phyloP scores from a whole-genome alignment of 2,113 vertebrate species.

The Cyanistes caeruleus region DNA sequence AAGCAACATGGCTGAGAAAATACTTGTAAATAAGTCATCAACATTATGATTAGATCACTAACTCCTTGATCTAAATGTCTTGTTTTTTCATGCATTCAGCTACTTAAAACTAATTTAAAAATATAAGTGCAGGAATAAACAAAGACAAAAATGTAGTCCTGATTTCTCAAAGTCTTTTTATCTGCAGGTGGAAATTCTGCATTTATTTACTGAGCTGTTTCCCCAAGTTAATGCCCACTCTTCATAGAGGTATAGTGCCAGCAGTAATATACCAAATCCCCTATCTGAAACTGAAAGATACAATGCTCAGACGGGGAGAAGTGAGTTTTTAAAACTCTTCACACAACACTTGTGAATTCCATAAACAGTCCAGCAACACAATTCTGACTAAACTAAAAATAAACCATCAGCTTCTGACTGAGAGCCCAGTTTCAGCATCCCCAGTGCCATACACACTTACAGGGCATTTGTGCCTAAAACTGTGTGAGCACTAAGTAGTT shows the following conservation, averaged over 20 bases:
- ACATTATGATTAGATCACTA: slow-evolving; percentile 27
- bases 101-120: not conserved
- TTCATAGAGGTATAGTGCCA: not conserved
- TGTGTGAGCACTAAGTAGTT: not conserved
- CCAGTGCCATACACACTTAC: not conserved
- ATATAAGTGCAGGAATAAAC: not conserved
- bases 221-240: not conserved
- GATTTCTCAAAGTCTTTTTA: not conserved
- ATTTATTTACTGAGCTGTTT: not conserved
- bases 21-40: slow-evolving; percentile 64
- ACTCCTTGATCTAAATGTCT: slow-evolving; percentile 21
- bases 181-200: slow-evolving; percentile 2
- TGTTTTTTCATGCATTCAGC: not conserved
- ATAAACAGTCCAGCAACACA: not conserved
- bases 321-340: not conserved
- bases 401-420: not conserved
- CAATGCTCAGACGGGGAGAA: not conserved
- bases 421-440: not conserved
- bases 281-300: not conserved
- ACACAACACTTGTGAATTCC: not conserved
- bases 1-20: slow-evolving; percentile 50
- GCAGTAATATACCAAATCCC: not conserved
- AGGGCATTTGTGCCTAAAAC: not conserved
- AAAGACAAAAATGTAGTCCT: not conserved
- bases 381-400: not conserved